Base-by-base conservation (phyloP, 2,888 invertebrate species). In the Conchocele bisecta region DNA sequence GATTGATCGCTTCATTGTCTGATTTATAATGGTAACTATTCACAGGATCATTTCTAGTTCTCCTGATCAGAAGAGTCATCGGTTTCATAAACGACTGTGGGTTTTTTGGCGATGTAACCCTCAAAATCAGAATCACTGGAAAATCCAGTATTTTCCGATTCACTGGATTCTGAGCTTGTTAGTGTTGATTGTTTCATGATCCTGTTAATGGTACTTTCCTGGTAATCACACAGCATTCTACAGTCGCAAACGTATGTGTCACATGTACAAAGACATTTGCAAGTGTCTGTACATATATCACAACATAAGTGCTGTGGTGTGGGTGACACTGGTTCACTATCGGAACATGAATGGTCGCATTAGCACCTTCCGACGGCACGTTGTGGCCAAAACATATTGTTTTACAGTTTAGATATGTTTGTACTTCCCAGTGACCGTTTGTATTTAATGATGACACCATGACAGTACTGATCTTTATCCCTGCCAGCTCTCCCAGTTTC, bases 401-500 rank as follows among this genome's bases (percentile, higher is more conserved):
- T 63, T 70, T 59, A 70, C 64, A n/a, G 24, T 3, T 29, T 3
- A 15, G 53, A 51, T 31, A 70, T 59, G 51, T 70, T 63, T 37
- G 44, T 39, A 57, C 68, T 61, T 17, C 42, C 28, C 24, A 58
- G n/a, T 33, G 33, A 50, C 37, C 48, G 22, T 41, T 57, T 68
- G 33, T 68, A 61, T 31, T 39, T 61, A 9, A 68, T 31, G 22
- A 68, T n/a, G 15, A 70, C 41, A 20, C 63, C 63, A 39, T 70
- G 51, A 31, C 70, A 60, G 22, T 58, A 26, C 13, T 39, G 24
- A 29, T 39, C 22, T 6, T 46, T 57, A 33, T 64, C 61, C 37
- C 72, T 26, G 5, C 60, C 66, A 37, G 65, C 64, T 31, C 60
- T 54, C 5, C 65, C 54, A n/a, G 72, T 56, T 50, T 74, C 74